Evolutionary conservation across 2,888 invertebrate species (phyloP).

Genomic region (Junonia oenone): DNA sequence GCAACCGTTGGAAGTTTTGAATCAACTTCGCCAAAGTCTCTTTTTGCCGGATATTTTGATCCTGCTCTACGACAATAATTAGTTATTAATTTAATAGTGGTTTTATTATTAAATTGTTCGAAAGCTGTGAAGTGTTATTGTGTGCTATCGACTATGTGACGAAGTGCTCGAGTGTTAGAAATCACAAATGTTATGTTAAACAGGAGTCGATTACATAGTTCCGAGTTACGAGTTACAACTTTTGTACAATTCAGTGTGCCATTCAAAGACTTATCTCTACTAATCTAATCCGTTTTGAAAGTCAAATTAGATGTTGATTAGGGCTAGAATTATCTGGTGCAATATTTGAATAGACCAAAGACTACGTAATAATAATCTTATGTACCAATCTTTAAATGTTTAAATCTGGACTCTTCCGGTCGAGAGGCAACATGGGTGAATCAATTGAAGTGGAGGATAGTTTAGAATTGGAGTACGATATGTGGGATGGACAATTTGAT

Average conservation of each 20-base stretch:
- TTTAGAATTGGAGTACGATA: slow-evolving; percentile 89
- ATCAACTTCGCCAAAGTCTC: slow-evolving; percentile 59
- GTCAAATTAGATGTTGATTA: slow-evolving; percentile 46
- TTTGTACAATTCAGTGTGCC: slow-evolving; percentile 48
- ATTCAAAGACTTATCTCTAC: slow-evolving; percentile 57
- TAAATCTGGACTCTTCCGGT: slow-evolving; percentile 69
- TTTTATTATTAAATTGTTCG: slow-evolving; percentile 13
- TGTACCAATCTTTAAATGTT: slow-evolving; percentile 58
- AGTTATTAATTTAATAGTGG: slow-evolving; percentile 27
- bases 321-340: slow-evolving; percentile 47
- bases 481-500: slow-evolving; percentile 94
- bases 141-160: slow-evolving; percentile 17
- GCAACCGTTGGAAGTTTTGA: slow-evolving; percentile 65
- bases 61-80: slow-evolving; percentile 72
- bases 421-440: slow-evolving; percentile 66
- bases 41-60: slow-evolving; percentile 65
- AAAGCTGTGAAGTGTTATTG: slow-evolving; percentile 29
- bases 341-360: slow-evolving; percentile 68
- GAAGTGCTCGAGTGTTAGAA: slow-evolving; percentile 16
- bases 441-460: slow-evolving; percentile 75
- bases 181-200: slow-evolving; percentile 20
- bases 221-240: slow-evolving; percentile 22
- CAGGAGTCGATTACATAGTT: slow-evolving; percentile 15
- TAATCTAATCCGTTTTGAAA: slow-evolving; percentile 59
- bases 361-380: slow-evolving; percentile 36